Percentiles rank a stretch among this genome's conserved stretches.
Conservation (phyloP, 2,113 vertebrate species). For the Rhodinocichla rosea region DNA sequence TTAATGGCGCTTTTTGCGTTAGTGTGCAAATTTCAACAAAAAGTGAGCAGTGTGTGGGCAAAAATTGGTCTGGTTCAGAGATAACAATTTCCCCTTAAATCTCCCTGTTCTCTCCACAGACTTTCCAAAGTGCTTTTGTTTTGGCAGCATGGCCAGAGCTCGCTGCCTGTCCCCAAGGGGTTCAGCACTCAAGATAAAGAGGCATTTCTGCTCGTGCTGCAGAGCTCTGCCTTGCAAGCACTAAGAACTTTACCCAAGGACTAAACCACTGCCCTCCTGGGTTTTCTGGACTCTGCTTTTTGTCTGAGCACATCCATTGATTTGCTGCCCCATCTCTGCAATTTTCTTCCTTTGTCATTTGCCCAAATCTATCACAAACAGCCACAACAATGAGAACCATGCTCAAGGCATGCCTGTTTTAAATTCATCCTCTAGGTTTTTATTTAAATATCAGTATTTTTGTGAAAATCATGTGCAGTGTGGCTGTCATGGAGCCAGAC, state of each 20-base stretch:
- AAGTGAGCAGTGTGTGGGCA: background rate
- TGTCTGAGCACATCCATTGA: background rate
- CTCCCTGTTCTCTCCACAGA: background rate
- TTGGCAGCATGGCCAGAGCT: background rate
- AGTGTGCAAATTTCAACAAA: background rate
- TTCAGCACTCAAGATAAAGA: background rate
- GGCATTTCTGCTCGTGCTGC: background rate
- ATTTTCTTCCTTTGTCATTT: background rate
- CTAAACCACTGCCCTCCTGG: background rate
- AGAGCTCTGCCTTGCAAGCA: background rate
- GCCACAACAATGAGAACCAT: background rate
- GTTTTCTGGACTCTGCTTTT: background rate
- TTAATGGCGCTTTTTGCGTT: rapidly evolving
- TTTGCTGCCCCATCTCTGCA: background rate
- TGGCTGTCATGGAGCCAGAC: background rate
- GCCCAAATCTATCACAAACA: background rate
- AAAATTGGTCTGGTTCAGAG: background rate
- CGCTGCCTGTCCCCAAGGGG: background rate
- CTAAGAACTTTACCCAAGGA: background rate
- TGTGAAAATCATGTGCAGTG: background rate
- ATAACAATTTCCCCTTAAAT: background rate
- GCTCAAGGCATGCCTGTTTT: background rate
- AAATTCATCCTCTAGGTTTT: background rate
- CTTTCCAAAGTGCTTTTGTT: background rate
- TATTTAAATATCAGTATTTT: background rate